phyloP scores from a whole-genome alignment of 2,888 invertebrate genomes.

The Troides aeacus region DNA sequence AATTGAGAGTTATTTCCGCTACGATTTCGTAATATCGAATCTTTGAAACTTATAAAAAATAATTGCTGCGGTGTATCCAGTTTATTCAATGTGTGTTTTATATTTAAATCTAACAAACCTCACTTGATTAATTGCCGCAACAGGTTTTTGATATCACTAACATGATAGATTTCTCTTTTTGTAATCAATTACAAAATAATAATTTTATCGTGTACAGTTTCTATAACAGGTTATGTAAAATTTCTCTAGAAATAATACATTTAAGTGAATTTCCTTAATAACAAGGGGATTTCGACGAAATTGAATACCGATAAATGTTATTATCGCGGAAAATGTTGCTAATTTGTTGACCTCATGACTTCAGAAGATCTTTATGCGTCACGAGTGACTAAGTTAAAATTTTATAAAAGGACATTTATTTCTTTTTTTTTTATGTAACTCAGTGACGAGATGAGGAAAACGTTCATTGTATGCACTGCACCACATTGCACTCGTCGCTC shows the following conservation, averaged over 20 bases:
- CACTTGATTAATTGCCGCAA: slow-evolving; percentile 34
- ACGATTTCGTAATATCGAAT: slow-evolving; percentile 6
- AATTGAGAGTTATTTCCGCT: slow-evolving; percentile 16
- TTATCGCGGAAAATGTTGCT: not conserved
- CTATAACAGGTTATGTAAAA: slow-evolving; percentile 3
- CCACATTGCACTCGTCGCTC: no score
- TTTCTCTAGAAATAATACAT: not conserved
- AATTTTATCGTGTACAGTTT: slow-evolving; percentile 6
- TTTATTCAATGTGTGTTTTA: slow-evolving; percentile 29
- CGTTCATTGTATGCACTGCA: no score
- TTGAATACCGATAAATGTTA: not conserved
- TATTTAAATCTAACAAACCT: slow-evolving; percentile 25
- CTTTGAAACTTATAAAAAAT: slow-evolving; percentile 14
- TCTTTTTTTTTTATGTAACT: no score
- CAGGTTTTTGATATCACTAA: slow-evolving; percentile 12
- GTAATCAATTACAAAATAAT: slow-evolving; percentile 9
- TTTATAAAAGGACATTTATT: no score
- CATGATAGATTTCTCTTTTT: slow-evolving; percentile 27
- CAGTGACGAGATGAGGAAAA: no score
- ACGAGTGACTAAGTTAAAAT: no score
- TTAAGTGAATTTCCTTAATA: not conserved
- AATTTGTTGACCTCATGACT: not conserved
- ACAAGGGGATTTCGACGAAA: not conserved
- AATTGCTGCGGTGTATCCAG: slow-evolving; percentile 27
- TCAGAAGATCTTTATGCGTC: no score